A percentile compares a stretch with the other conserved stretches of the same genome.
Conservation (phyloP, 2,113 vertebrate genomes). For the Notothenia coriiceps region DNA sequence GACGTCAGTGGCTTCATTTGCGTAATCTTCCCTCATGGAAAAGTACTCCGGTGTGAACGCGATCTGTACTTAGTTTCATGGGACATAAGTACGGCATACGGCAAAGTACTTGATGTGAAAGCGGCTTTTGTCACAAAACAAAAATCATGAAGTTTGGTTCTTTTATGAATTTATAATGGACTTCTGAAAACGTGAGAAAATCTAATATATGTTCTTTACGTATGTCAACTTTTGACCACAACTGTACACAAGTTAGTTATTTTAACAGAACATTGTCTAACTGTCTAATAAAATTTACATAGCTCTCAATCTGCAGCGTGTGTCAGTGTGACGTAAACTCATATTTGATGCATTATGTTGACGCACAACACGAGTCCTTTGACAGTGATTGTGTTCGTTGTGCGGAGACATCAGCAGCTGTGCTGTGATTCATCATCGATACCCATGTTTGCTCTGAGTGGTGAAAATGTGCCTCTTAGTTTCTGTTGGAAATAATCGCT, state of each 20-base stretch:
- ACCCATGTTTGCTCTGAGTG: slow-evolving; percentile 1
- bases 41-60: too few relatives aligned
- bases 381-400: neutral
- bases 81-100: too few relatives aligned
- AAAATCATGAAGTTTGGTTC: too few relatives aligned
- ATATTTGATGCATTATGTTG: neutral
- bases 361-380: neutral
- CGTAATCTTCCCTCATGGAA: too few relatives aligned
- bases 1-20: too few relatives aligned
- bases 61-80: too few relatives aligned
- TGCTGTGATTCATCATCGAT: neutral
- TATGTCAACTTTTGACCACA: too few relatives aligned
- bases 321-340: neutral
- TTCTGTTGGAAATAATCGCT: neutral
- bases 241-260: neutral
- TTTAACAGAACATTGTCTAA: neutral
- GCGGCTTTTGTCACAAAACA: too few relatives aligned
- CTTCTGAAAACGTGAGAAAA: too few relatives aligned
- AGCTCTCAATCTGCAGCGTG: neutral
- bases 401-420: neutral
- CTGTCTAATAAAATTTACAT: neutral
- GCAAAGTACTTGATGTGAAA: too few relatives aligned
- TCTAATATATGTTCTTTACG: too few relatives aligned
- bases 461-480: neutral
- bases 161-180: too few relatives aligned